These are phyloP conservation scores for Poeciliopsis prolifica DNA, from an alignment of 2,113 vertebrate species.

Conservation along the genomic window DNA sequence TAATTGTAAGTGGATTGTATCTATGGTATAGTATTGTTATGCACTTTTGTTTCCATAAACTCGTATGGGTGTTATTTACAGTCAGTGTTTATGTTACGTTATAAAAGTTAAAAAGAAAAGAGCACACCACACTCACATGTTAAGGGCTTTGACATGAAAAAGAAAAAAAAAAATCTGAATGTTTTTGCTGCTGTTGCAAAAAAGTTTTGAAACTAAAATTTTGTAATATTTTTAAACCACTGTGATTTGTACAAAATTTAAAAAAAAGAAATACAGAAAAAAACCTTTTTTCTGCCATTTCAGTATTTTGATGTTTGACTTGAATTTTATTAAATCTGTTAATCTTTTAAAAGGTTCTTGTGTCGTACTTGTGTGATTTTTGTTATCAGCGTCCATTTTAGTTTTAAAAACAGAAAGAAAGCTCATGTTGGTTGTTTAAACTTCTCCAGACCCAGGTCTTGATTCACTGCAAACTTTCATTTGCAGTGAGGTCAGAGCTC, in stretches of 20 bases:
- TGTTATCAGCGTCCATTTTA: not conserved
- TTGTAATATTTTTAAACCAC: slow-evolving; percentile 84
- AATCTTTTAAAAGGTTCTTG: slow-evolving; percentile 69
- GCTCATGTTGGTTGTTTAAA: not conserved
- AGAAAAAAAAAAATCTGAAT: slow-evolving; percentile 78
- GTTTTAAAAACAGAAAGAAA: not conserved
- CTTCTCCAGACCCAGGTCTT: no score
- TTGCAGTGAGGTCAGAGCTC: no score
- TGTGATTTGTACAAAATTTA: slow-evolving; percentile 84
- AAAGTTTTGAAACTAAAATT: slow-evolving; percentile 70
- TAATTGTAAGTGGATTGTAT: slow-evolving; percentile 62
- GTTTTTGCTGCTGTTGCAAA: slow-evolving; percentile 81
- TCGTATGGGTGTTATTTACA: slow-evolving; percentile 62
- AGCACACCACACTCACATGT: slow-evolving; percentile 70
- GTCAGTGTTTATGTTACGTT: slow-evolving; percentile 58
- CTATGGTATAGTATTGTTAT: slow-evolving; percentile 68
- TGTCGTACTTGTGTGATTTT: slow-evolving; percentile 20
- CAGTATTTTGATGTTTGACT: slow-evolving; percentile 85
- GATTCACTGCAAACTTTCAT: no score
- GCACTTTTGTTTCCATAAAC: slow-evolving; percentile 71
- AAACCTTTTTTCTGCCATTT: slow-evolving; percentile 75
- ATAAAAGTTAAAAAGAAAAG: slow-evolving; percentile 58
- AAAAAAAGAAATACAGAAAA: slow-evolving; percentile 55
- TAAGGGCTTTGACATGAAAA: slow-evolving; percentile 79
- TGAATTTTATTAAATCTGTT: slow-evolving; percentile 83